Conservation (phyloP, 1,140 invertebrate genomes). For the Muscidifurax raptorellus region DNA sequence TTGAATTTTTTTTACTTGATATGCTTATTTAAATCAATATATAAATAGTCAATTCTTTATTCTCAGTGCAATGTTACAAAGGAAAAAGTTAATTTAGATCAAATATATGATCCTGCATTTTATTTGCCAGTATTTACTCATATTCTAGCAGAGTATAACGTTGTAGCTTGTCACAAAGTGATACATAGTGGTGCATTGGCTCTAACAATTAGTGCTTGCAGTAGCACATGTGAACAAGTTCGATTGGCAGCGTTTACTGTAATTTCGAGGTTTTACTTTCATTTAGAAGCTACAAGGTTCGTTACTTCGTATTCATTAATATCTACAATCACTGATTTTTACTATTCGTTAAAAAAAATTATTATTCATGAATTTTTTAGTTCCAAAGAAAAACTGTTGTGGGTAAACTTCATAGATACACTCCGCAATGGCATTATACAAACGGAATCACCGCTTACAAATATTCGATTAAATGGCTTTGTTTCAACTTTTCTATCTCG, state of each 20-base stretch:
- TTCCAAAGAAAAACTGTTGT: slow-evolving; percentile 75
- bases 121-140: slow-evolving; percentile 82
- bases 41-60: slow-evolving; percentile 2
- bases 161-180: slow-evolving; percentile 81
- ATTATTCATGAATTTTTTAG: slow-evolving; percentile 57
- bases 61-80: slow-evolving; percentile 3
- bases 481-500: slow-evolving; percentile 83
- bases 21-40: slow-evolving; percentile 5
- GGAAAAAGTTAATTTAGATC: slow-evolving; percentile 11
- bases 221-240: slow-evolving; percentile 77
- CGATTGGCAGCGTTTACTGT: slow-evolving; percentile 81
- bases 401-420: slow-evolving; percentile 73
- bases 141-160: slow-evolving; percentile 79
- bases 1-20: not conserved
- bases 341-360: slow-evolving; percentile 12
- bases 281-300: slow-evolving; percentile 81
- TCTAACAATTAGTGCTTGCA: slow-evolving; percentile 79
- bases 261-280: slow-evolving; percentile 81
- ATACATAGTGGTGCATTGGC: slow-evolving; percentile 80
- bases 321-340: not conserved
- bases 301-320: slow-evolving; percentile 52
- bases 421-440: slow-evolving; percentile 74
- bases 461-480: slow-evolving; percentile 80
- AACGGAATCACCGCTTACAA: slow-evolving; percentile 64
- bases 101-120: slow-evolving; percentile 84